Evolutionary conservation across 1,140 invertebrate genomes (phyloP).

Genomic region (Heliconius eleuchia): DNA sequence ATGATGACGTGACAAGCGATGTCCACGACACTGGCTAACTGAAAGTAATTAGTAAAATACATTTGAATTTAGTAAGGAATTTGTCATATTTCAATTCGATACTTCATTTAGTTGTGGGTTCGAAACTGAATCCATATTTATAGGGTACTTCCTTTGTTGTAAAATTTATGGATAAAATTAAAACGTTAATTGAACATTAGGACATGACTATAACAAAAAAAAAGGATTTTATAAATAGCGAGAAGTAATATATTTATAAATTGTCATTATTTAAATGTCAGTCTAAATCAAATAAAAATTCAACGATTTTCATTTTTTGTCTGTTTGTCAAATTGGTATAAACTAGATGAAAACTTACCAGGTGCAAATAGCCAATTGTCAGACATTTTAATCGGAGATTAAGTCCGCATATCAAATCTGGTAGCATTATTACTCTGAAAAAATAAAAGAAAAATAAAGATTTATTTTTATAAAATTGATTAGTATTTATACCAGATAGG

Average conservation of each 20-base stretch:
- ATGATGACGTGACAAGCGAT: constrained; percentile 51
- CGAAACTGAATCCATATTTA: too few species aligned
- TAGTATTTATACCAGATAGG: too few species aligned
- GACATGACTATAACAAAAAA: too few species aligned
- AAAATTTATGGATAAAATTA: too few species aligned
- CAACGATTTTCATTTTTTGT: neutral
- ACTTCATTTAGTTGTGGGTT: too few species aligned
- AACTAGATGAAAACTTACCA: constrained; percentile 31
- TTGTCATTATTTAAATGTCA: neutral
- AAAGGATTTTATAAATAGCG: neutral
- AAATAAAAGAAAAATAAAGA: neutral
- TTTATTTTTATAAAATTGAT: too few species aligned
- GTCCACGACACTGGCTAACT: constrained; percentile 53
- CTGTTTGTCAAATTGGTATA: neutral
- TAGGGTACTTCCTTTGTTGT: too few species aligned
- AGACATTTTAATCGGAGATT: constrained; percentile 36
- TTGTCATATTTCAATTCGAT: too few species aligned
- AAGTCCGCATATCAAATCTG: constrained; percentile 9
- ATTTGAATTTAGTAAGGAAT: neutral
- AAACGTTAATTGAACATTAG: too few species aligned
- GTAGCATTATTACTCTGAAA: neutral
- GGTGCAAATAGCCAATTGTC: constrained; percentile 39
- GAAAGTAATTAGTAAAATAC: constrained; percentile 31
- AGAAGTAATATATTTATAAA: too few species aligned
- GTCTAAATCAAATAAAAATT: neutral